phyloP scores from a whole-genome alignment of 2,888 invertebrate genomes.

The Eristalinus sepulchralis region DNA sequence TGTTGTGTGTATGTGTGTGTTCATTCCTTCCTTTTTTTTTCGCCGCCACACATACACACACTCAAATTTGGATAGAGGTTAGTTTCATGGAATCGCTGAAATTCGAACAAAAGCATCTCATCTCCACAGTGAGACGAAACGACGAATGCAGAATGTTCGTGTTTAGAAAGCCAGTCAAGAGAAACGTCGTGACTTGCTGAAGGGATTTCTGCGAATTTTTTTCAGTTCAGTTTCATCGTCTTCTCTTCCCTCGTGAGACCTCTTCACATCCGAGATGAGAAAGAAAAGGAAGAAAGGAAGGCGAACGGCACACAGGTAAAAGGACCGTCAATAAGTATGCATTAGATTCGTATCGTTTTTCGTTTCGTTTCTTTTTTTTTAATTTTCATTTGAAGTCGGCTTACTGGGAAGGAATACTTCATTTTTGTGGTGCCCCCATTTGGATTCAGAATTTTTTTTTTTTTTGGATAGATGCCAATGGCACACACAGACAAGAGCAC shows the following conservation, averaged over 20 bases:
- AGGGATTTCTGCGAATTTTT: conserved; percentile 35
- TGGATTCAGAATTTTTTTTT: neutral
- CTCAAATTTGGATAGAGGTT: neutral
- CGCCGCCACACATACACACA: neutral
- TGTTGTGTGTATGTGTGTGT: neutral
- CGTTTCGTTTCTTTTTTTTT: neutral
- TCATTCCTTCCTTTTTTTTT: neutral
- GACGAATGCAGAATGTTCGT: conserved; percentile 15
- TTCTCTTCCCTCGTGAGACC: neutral
- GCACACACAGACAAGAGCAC: neutral
- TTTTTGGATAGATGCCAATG: neutral
- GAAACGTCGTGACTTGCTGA: conserved; percentile 25
- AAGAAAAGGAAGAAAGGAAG: neutral
- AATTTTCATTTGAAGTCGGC: neutral
- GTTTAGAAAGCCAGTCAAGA: conserved; percentile 10
- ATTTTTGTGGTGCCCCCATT: neutral
- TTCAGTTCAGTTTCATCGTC: neutral
- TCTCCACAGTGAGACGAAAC: neutral
- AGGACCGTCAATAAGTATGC: neutral
- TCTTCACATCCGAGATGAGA: neutral
- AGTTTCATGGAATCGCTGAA: conserved; percentile 6
- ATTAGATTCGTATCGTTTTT: neutral
- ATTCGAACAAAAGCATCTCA: conserved; percentile 12
- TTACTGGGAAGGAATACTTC: neutral
- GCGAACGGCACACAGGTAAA: neutral